These are phyloP conservation scores for Troglohyphantes excavatus DNA, from an alignment of 2,888 invertebrate species.

Conservation along the genomic window DNA sequence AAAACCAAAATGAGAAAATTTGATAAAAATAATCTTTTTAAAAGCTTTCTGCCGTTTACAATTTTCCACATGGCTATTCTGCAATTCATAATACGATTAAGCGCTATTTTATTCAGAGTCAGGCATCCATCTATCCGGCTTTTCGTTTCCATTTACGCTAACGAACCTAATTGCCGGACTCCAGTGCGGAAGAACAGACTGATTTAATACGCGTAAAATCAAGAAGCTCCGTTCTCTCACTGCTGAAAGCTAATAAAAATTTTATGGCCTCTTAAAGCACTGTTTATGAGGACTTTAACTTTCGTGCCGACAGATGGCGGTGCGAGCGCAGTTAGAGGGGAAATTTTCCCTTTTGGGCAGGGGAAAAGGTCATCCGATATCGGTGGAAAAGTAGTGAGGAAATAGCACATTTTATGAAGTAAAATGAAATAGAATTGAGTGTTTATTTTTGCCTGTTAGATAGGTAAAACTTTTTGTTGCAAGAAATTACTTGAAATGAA, in stretches of 20 bases:
- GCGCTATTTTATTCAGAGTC: slow-evolving; percentile 41
- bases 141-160: slow-evolving; percentile 54
- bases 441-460: no score
- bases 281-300: slow-evolving; percentile 38
- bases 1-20: no score
- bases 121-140: slow-evolving; percentile 52
- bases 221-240: slow-evolving; percentile 44
- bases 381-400: no score
- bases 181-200: slow-evolving; percentile 35
- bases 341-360: not conserved
- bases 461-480: no score
- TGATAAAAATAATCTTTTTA: not conserved
- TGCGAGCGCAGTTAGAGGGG: not conserved
- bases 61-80: not conserved
- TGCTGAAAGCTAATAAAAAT: slow-evolving; percentile 70
- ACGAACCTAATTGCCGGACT: slow-evolving; percentile 62
- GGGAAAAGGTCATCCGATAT: no score
- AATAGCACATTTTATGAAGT: no score
- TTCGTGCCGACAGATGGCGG: slow-evolving; percentile 58
- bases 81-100: slow-evolving; percentile 23
- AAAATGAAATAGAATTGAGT: no score
- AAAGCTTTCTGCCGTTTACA: not conserved
- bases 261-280: slow-evolving; percentile 64
- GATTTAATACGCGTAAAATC: slow-evolving; percentile 72
- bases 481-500: no score